phyloP scores from a whole-genome alignment of 1,140 invertebrate species.

The Penaeus indicus region DNA sequence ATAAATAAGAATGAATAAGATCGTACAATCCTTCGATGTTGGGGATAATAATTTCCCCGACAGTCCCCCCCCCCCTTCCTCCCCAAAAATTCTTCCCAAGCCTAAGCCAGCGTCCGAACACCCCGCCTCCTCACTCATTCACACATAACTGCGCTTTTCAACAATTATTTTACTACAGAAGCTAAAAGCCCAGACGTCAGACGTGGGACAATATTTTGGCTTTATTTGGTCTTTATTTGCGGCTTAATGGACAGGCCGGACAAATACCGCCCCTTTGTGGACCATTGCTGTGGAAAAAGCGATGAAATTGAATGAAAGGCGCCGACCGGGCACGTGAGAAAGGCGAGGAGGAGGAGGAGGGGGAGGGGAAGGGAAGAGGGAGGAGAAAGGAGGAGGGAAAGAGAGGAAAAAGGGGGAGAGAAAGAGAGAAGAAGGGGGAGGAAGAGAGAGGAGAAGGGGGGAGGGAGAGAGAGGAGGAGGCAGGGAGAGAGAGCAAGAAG shows the following conservation, averaged over 20 bases:
- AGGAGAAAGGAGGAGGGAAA: not conserved
- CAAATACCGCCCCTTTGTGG: constrained; percentile 20
- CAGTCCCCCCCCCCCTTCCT: no score
- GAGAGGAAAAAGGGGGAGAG: not conserved
- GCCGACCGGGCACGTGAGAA: constrained; percentile 1
- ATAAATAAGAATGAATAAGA: no score
- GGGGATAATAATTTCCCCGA: no score
- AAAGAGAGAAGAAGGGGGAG: constrained; percentile 20
- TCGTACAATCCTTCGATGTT: no score
- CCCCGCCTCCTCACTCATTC: constrained; percentile 53
- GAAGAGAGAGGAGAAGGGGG: not conserved
- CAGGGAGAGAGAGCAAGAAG: not conserved
- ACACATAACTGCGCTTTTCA: constrained; percentile 62
- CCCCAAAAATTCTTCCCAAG: no score
- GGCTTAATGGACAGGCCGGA: constrained; percentile 25
- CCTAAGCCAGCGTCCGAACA: constrained; percentile 14
- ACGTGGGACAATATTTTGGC: constrained; percentile 61
- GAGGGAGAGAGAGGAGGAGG: not conserved
- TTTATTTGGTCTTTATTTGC: constrained; percentile 58
- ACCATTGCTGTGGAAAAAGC: constrained; percentile 13
- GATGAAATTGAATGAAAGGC: constrained; percentile 26
- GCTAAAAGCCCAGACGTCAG: constrained; percentile 60
- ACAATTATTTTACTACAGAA: constrained; percentile 59
- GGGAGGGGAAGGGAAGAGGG: not conserved
- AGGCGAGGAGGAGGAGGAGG: not conserved